These are phyloP conservation scores for Apantesis nais DNA, from an alignment of 2,888 invertebrate genomes.

Conservation along the genomic window DNA sequence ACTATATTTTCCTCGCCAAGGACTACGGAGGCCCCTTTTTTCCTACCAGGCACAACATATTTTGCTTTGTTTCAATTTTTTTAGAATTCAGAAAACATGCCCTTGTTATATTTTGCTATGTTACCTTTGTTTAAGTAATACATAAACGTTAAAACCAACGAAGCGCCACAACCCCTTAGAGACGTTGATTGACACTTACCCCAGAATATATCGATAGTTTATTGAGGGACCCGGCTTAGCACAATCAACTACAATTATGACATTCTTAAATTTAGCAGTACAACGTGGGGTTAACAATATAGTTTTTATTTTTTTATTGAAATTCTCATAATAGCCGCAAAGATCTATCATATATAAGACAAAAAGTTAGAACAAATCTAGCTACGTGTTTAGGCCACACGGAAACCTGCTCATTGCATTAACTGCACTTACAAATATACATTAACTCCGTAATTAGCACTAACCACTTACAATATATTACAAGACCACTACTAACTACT, in stretches of 20 bases:
- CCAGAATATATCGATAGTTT: no score
- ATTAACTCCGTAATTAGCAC: background rate
- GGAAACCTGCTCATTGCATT: slow-evolving; percentile 51
- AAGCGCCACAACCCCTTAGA: no score
- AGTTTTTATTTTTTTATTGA: background rate
- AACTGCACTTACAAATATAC: slow-evolving; percentile 7
- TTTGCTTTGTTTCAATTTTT: background rate
- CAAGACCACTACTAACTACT: background rate
- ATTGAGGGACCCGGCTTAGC: no score
- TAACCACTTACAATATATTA: background rate
- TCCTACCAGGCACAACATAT: background rate
- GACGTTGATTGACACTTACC: no score
- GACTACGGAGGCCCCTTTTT: background rate
- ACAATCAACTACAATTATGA: no score
- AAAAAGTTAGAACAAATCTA: background rate
- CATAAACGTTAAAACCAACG: no score
- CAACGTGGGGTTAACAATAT: background rate
- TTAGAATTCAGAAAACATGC: background rate
- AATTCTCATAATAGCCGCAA: background rate
- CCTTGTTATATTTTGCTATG: background rate
- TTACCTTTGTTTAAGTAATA: background rate
- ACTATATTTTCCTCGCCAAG: background rate
- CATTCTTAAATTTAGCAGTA: background rate
- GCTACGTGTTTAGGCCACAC: slow-evolving; percentile 55
- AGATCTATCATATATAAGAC: background rate